Base-by-base conservation (phyloP, 1,140 invertebrate species). In the Fopius arisanus region DNA sequence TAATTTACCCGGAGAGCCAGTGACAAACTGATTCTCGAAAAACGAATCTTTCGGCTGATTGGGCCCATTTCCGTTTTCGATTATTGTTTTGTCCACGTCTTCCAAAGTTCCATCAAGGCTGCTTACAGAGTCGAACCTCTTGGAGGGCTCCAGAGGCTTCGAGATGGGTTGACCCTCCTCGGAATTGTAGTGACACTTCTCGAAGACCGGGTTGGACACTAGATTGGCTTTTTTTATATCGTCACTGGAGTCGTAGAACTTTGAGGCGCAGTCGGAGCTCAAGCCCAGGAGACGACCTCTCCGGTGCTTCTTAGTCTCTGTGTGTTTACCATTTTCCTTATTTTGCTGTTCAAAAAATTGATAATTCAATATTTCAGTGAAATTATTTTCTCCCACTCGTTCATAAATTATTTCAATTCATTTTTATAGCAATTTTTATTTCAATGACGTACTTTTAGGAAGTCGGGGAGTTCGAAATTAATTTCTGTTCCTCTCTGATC, bases 401-500 rank as follows among this genome's bases (percentile, higher is more conserved):
- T n/a, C n/a, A n/a, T n/a, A n/a, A n/a, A n/a, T n/a, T n/a, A 10
- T 37, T 37, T 37, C 12, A 7, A 5, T 37, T 3, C 3, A 37
- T 37, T 37, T 5, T n/a, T n/a, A n/a, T n/a, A n/a, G n/a, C n/a
- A 51, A 69, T 16, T 48, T 41, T 12, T 10, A 66, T 31, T 62
- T 1, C 43, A 54, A 76, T 48, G 4, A 67, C 19, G 70, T 41
- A 90, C 91, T 86, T 94, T 93, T 16, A 95, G 85, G 84, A 95
- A 95, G 78, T 95, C 94, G 2, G 94, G 93, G 62, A 95, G 84
- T 86, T 95, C 93, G 78, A 93, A 94, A 82, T 94, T 94, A 1
- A 94, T 94, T 87, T 94, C 92, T 0, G 93, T 94, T 48, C 94
- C 94, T 76, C 94, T 88, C 85, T 96, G 94, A 83, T 96, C 94